Percentiles rank a stretch among this genome's conserved stretches.
Evolutionary conservation across 2,113 vertebrate species (phyloP).

Genomic region (Tylochromis polylepis): DNA sequence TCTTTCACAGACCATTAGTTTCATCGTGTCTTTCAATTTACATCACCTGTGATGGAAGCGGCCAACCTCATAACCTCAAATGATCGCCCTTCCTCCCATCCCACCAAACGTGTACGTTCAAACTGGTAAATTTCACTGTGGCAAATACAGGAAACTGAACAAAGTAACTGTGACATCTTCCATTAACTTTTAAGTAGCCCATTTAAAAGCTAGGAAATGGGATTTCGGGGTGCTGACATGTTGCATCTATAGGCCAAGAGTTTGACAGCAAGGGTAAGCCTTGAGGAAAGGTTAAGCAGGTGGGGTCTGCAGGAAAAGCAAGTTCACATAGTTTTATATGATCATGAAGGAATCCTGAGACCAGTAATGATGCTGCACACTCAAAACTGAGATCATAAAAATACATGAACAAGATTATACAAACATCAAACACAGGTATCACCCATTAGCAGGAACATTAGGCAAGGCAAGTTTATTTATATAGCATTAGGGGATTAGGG

Average conservation of each 20-base stretch:
- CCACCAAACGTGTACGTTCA: neutral
- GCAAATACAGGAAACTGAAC: neutral
- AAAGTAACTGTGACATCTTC: conserved; percentile 12
- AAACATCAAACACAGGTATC: neutral
- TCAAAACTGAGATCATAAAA: neutral
- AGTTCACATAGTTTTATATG: neutral
- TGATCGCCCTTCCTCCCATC: neutral
- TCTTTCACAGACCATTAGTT: neutral
- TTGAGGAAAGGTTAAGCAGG: neutral
- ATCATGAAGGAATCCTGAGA: neutral
- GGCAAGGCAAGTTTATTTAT: too few species aligned
- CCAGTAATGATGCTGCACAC: neutral
- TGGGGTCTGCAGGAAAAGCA: neutral
- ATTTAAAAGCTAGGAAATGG: neutral
- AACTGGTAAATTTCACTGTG: neutral
- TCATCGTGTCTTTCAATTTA: conserved; percentile 3
- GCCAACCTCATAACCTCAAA: neutral
- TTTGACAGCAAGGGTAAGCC: neutral
- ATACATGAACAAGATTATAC: neutral
- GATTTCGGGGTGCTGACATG: conserved; percentile 2
- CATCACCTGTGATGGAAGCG: neutral
- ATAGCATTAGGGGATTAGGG: too few species aligned
- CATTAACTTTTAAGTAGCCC: conserved; percentile 4
- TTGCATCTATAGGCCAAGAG: neutral
- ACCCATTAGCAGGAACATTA: neutral